Percentiles rank a stretch among this genome's conserved stretches.
Evolutionary conservation across 2,888 invertebrate genomes (phyloP).

Genomic region (Orthosia gothica): DNA sequence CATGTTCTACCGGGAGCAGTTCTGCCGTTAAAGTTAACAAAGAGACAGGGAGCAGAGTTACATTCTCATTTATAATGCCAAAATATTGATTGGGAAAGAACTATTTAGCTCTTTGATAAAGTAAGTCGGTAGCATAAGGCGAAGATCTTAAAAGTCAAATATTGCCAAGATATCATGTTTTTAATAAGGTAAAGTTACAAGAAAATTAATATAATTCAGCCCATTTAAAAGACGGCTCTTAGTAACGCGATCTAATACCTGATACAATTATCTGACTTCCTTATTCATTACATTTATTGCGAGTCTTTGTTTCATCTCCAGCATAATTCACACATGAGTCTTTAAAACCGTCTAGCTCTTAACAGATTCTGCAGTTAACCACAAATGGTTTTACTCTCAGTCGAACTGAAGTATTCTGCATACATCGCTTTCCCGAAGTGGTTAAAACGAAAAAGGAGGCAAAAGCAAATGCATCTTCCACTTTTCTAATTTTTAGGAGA

Average conservation of each 20-base stretch:
- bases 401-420: slow-evolving; percentile 33
- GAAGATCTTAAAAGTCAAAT: neutral
- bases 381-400: slow-evolving; percentile 39
- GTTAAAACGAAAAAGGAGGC: slow-evolving; percentile 23
- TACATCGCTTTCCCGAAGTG: slow-evolving; percentile 18
- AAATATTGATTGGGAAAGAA: neutral
- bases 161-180: neutral
- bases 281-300: neutral
- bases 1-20: too few relatives aligned
- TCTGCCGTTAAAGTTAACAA: neutral
- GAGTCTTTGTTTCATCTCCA: neutral
- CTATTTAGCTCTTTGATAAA: neutral
- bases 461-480: neutral
- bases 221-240: neutral
- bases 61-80: neutral
- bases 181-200: neutral
- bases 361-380: slow-evolving; percentile 27
- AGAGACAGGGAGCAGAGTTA: neutral
- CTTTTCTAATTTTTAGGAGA: neutral
- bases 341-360: slow-evolving; percentile 24
- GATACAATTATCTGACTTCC: slow-evolving; percentile 6
- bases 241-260: neutral
- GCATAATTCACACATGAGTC: neutral
- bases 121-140: neutral
- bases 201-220: too few relatives aligned